A percentile compares a stretch with the other conserved stretches of the same genome.
Conservation (phyloP, 2,888 invertebrate genomes). For the Criorhina ranunculi region DNA sequence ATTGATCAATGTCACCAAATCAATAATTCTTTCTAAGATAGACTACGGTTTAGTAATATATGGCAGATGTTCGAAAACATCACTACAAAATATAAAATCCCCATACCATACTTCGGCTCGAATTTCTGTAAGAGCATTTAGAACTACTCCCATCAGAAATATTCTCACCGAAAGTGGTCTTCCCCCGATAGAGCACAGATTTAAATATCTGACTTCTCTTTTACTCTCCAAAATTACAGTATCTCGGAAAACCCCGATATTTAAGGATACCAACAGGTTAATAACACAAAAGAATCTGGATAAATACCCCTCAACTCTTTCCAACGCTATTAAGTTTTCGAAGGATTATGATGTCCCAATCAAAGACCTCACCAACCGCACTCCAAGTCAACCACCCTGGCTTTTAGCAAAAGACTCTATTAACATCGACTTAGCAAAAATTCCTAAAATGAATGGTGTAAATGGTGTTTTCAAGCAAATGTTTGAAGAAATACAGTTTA, state of each 20-base stretch:
- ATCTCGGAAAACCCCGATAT: neutral
- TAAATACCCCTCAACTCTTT: too few species aligned
- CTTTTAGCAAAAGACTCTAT: too few species aligned
- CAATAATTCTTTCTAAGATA: slow-evolving; percentile 57
- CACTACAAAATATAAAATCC: slow-evolving; percentile 21
- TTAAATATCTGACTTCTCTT: neutral
- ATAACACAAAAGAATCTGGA: too few species aligned
- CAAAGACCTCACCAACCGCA: too few species aligned
- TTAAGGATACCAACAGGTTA: neutral
- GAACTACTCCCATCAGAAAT: slow-evolving; percentile 44
- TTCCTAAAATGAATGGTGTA: too few species aligned
- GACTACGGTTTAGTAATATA: slow-evolving; percentile 55
- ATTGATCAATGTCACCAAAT: slow-evolving; percentile 43
- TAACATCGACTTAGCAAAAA: too few species aligned
- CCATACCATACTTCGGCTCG: slow-evolving; percentile 46
- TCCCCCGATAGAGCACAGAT: slow-evolving; percentile 1
- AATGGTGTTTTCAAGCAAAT: too few species aligned
- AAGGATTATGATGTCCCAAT: too few species aligned
- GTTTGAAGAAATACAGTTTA: too few species aligned
- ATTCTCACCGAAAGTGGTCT: slow-evolving; percentile 42
- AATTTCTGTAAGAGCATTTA: slow-evolving; percentile 33
- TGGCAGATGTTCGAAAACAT: slow-evolving; percentile 48
- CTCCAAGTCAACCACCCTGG: too few species aligned
- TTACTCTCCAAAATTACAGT: neutral
- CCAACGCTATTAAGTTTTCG: too few species aligned